Percentiles rank a stretch among this genome's conserved stretches.
These are phyloP conservation scores for Cotesia congregata DNA, from an alignment of 2,888 invertebrate species.

Conservation along the genomic window DNA sequence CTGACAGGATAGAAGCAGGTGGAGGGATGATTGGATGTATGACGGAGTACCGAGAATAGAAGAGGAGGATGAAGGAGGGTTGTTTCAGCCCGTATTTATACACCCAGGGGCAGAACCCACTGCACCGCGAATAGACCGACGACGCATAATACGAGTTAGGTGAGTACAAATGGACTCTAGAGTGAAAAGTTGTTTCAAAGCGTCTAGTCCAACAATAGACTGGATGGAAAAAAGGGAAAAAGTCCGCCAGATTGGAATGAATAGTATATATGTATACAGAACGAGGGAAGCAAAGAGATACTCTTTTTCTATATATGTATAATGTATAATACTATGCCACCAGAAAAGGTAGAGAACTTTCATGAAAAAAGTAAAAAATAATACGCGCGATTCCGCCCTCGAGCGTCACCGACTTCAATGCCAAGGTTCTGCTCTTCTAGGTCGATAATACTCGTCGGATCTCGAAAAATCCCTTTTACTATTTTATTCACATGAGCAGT, in stretches of 20 bases:
- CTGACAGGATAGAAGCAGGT: slow-evolving; percentile 13
- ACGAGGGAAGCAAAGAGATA: too few relatives aligned
- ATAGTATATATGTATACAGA: slow-evolving; percentile 25
- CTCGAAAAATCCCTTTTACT: slow-evolving; percentile 7
- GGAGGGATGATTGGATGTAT: slow-evolving; percentile 16
- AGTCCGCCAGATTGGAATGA: slow-evolving; percentile 50
- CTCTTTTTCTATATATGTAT: neutral
- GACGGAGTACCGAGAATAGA: slow-evolving; percentile 15
- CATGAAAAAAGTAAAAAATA: slow-evolving; percentile 34
- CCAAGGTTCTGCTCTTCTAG: slow-evolving; percentile 47
- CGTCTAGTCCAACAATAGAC: slow-evolving; percentile 57
- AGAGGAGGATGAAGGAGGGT: slow-evolving; percentile 39
- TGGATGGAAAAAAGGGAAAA: slow-evolving; percentile 40
- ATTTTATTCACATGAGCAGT: slow-evolving; percentile 10
- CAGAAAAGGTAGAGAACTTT: slow-evolving; percentile 35
- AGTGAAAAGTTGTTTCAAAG: slow-evolving; percentile 60
- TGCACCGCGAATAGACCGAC: slow-evolving; percentile 31
- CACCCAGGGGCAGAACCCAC: slow-evolving; percentile 16
- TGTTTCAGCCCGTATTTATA: slow-evolving; percentile 29
- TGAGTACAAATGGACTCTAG: slow-evolving; percentile 36
- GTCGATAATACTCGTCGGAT: slow-evolving; percentile 10
- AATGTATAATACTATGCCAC: slow-evolving; percentile 19
- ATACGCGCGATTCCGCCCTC: slow-evolving; percentile 38
- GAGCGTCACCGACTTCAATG: slow-evolving; percentile 42
- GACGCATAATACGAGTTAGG: slow-evolving; percentile 30